Base-by-base conservation (phyloP, 2,888 invertebrate species). In the Mycalesis mineus region DNA sequence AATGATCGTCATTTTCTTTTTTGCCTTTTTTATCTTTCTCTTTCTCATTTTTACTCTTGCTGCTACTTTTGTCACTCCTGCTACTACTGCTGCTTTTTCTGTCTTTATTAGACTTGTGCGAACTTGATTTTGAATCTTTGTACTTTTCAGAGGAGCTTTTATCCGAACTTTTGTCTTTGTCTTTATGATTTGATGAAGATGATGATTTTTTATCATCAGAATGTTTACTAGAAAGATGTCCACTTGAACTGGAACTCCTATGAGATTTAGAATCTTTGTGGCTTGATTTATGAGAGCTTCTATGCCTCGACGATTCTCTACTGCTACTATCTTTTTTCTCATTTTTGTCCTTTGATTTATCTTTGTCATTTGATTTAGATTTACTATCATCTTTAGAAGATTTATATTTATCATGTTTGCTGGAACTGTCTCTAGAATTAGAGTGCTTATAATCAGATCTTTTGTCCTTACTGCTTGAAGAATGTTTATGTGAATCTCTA, bases 1-100 rank as follows among this genome's bases (percentile, higher is more conserved):
- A 93, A 73, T 95, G 95, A 77, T 95, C 95, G 71, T 95, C 95
- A 56, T 88, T 89, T 2, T 90, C 82, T 71, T 92, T 92, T 68
- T 90, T 91, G 17, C 80, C 82, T 54, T 88, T 84, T 65, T 89
- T 90, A 57, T 88, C 74, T 62, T 74, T 88, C 4, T 77, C 82
- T 73, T 91, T 86, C 15, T 85, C 84, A 39, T 88, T 68, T 70
- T 88, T 90, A 58, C 78, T 88, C 67, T 78, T 88, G 15, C 51
- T 52, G 44, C 14, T 52, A 15, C 29, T 60, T 37, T 55, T 62
- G 8, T 62, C 60, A 41, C 37, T 64, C 57, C 60, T 63, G 45
- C 53, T 57, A 15, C 54, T 60, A 14, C 60, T 60, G 11, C 63
- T 60, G 61, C 80, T 81, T 57, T 86, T 88, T 69, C 67, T 82